Evolutionary conservation across 2,888 invertebrate genomes (phyloP).

Genomic region (Yponomeuta cagnagella): DNA sequence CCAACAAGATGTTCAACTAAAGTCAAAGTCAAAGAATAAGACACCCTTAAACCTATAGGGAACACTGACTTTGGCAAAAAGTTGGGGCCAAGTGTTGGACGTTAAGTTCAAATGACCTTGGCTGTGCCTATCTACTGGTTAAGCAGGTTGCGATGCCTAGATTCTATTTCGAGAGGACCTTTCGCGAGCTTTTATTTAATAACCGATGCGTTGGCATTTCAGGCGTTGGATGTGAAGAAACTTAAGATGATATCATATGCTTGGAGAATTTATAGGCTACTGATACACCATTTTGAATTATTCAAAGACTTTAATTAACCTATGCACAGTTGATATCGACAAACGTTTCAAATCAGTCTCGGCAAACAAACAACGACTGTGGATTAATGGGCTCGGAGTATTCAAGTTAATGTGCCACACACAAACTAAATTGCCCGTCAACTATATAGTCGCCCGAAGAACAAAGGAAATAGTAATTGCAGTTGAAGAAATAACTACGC

Average conservation of each 20-base stretch:
- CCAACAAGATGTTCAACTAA: too few species aligned
- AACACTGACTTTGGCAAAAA: too few species aligned
- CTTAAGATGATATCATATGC: too few species aligned
- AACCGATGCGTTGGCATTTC: conserved; percentile 15
- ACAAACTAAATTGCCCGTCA: not conserved
- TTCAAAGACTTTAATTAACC: too few species aligned
- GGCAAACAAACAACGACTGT: not conserved
- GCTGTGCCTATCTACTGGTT: conserved; percentile 33
- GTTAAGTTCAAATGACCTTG: conserved; percentile 30
- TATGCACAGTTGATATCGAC: too few species aligned
- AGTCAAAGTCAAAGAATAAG: too few species aligned
- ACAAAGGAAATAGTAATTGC: not conserved
- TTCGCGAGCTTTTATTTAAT: conserved; percentile 33
- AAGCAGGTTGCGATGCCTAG: conserved; percentile 64
- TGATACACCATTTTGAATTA: too few species aligned
- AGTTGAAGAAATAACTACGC: not conserved
- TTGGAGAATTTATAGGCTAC: too few species aligned
- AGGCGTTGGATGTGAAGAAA: too few species aligned
- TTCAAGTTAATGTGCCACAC: not conserved
- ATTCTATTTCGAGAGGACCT: conserved; percentile 54
- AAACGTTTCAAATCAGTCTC: not conserved
- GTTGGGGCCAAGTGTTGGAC: not conserved
- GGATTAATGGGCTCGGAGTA: too few species aligned
- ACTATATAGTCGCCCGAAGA: not conserved
- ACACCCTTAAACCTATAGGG: too few species aligned